These are phyloP conservation scores for Otocyon megalotis DNA, from an alignment of 2,113 vertebrate genomes.

Conservation along the genomic window DNA sequence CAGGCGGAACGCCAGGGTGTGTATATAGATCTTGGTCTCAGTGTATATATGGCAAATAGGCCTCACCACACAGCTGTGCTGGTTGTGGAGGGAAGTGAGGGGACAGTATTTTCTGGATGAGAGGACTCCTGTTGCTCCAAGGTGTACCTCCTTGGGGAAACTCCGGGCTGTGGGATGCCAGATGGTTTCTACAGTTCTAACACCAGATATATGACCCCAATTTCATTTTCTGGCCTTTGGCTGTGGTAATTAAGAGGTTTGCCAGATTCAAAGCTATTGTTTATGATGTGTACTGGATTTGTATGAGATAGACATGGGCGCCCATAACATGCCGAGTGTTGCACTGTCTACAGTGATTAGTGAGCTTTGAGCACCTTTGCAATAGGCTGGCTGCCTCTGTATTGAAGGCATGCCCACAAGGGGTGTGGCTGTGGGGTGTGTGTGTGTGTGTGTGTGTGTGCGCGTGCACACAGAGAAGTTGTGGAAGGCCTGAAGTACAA, in stretches of 20 bases:
- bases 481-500: neutral
- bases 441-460: too few relatives aligned
- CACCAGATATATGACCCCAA: constrained; percentile 16
- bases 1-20: constrained; percentile 77
- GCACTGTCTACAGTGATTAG: neutral
- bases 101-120: constrained; percentile 69
- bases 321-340: neutral
- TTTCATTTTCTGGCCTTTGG: constrained; percentile 68
- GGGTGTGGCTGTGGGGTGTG: neutral
- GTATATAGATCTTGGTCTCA: constrained; percentile 79
- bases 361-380: neutral
- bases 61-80: constrained; percentile 83
- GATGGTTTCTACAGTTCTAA: constrained; percentile 38
- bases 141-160: constrained; percentile 61
- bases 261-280: constrained; percentile 52
- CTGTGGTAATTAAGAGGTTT: constrained; percentile 32
- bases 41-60: constrained; percentile 44
- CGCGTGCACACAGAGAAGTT: neutral
- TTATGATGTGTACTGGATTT: constrained; percentile 39
- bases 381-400: neutral
- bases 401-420: neutral
- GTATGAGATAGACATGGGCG: neutral
- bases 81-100: constrained; percentile 32
- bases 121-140: constrained; percentile 24
- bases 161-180: neutral